Evolutionary conservation across 2,113 vertebrate genomes (phyloP), one percentile per base, ranked within the genome.

Genomic region (Cygnus atratus): DNA sequence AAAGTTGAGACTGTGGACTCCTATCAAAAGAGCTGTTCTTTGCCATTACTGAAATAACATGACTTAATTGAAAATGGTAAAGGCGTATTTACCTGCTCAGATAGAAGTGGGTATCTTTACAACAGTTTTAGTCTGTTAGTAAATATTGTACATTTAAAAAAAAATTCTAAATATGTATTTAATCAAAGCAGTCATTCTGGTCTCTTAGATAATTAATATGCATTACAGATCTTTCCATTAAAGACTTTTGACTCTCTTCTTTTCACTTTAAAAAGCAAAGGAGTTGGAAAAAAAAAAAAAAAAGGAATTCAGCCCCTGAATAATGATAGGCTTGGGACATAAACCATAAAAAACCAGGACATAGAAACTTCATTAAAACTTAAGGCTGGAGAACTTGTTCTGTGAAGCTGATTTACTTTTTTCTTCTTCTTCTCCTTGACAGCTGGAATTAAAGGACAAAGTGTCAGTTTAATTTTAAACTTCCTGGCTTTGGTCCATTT

Each of bases 201-300:
- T 96, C 88, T 95, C 95, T 93, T 91, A 86, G 94, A 94, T 95
- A 97, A 97, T 98, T 98, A 98, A 97, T 85, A 98, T 95, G 96
- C 89, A 84, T 70, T 71, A 62, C 44, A 68, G 67, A 95, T 88
- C 85, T 87, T 96, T 94, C 81, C 71, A 76, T 96, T 97, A 97
- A 97, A 95, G 93, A 82, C 29, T 97, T 88, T 77, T 73, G 26
- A 19, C 37, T 93, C 62, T 90, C 48, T 94, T 85, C 44, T 73
- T 90, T 90, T 61, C 63, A 48, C 58, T 88, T 94, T 88, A 83
- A 88, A 96, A 96, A 87, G 31, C 7, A 22, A 94, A 88, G 59
- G 87, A 72, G 19, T 86, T 80, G 86, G 85, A 71, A 79, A 88
- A 84, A 85, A 4, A 82, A 39, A 19, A 41, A n/a, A 9, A 63